Evolutionary conservation across 2,888 invertebrate genomes (phyloP).

Genomic region (Drosophila setosimentum): DNA sequence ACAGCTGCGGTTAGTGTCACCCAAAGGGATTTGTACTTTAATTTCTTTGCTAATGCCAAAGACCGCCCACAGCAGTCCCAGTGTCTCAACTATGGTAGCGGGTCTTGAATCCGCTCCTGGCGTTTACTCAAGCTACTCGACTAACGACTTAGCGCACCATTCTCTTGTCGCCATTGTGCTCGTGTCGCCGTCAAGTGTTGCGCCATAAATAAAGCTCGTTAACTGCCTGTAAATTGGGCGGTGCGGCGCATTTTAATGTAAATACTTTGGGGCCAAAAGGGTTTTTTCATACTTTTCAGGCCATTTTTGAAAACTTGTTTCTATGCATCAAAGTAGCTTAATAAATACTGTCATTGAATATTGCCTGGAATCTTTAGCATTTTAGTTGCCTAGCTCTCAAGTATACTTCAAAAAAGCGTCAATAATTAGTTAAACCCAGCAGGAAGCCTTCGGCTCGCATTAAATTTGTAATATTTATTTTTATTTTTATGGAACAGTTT

Average conservation of each 20-base stretch:
- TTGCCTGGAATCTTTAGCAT: background rate
- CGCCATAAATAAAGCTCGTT: conserved; percentile 57
- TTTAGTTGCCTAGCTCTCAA: background rate
- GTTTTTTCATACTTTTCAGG: background rate
- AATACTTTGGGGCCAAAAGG: conserved; percentile 26
- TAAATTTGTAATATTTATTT: background rate
- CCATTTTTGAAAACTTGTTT: conserved; percentile 14
- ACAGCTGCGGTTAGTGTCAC: conserved; percentile 59
- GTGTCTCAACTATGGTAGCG: conserved; percentile 3
- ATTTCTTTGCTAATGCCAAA: conserved; percentile 68
- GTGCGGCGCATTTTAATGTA: conserved; percentile 51
- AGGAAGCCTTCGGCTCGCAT: background rate
- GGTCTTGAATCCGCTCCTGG: conserved; percentile 22
- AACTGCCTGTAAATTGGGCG: conserved; percentile 58
- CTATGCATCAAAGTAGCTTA: conserved; percentile 16
- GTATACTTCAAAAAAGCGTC: background rate
- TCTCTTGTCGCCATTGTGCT: conserved; percentile 8
- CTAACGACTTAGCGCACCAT: conserved; percentile 11
- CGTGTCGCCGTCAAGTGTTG: conserved; percentile 50
- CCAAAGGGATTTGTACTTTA: conserved; percentile 76
- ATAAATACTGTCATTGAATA: conserved; percentile 18
- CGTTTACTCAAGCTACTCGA: conserved; percentile 25
- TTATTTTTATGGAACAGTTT: background rate
- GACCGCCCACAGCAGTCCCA: conserved; percentile 23
- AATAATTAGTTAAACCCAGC: background rate